Base-by-base conservation (phyloP, 2,113 vertebrate species). In the Festucalex cinctus region DNA sequence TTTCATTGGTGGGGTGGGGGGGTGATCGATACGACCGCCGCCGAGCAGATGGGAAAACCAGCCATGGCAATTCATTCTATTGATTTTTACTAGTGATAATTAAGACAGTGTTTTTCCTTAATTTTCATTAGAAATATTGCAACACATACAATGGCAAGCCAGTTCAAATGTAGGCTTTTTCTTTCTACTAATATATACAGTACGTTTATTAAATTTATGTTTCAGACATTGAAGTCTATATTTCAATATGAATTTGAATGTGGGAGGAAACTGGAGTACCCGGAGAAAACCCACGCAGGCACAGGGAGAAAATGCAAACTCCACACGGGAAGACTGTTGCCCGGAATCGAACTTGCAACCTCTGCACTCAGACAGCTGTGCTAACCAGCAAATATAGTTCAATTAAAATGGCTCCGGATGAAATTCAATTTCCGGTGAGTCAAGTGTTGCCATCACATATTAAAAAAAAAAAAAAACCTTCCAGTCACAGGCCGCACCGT, bases 401-500 rank as follows among this genome's bases (percentile, higher is more conserved):
- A 41, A 13, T 41, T 41, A 13, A 41, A 41, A 41, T 20, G 17
- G 5, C 17, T 46, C 16, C 17, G 44, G 44, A 46, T 51, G 48
- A 6, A 48, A 48, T 48, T 20, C 6, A n/a, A 20, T 48, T 20
- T 53, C 58, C 63, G 66, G 59, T 67, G 53, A 85, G 75, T 61
- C 63, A 78, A 80, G 37, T 54, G 20, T 74, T 46, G 60, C 62
- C 54, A 12, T 70, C n/a, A 32, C 26, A n/a, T n/a, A n/a, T 63
- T 64, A 63, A 7, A 26, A 24, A 48, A n/a, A 48, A 48, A 3
- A 14, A 17, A 49, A 17, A n/a, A 49, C n/a, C n/a, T n/a, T n/a
- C n/a, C n/a, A 20, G 9, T 66, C n/a, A 76, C 80, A 81, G 80
- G 85, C 79, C 71, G 70, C 79, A 75, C 67, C 61, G 84, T 82